Percentiles rank a stretch among this genome's conserved stretches.
These are phyloP conservation scores for Nycticryphes semicollaris DNA, from an alignment of 2,113 vertebrate species.

Conservation along the genomic window DNA sequence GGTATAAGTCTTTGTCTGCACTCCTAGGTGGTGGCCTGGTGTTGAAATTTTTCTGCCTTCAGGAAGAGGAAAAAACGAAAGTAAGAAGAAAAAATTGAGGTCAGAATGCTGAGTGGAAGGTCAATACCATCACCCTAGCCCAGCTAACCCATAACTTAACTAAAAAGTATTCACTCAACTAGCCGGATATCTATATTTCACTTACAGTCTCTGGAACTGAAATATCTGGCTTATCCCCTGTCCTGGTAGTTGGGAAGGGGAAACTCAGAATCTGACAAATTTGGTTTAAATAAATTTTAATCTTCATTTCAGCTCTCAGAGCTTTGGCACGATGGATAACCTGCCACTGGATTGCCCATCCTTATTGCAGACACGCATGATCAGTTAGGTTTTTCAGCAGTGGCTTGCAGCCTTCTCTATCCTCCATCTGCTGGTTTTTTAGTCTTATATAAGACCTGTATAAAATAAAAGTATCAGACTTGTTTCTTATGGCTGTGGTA, in stretches of 20 bases:
- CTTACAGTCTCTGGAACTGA: neutral
- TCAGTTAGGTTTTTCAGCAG: neutral
- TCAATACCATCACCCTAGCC: neutral
- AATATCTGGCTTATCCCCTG: neutral
- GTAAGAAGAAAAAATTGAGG: neutral
- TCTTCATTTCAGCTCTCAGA: neutral
- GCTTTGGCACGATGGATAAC: neutral
- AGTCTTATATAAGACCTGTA: neutral
- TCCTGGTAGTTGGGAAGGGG: neutral
- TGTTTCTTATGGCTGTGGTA: neutral
- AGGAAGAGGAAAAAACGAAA: neutral
- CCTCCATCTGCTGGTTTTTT: neutral
- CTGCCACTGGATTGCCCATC: neutral
- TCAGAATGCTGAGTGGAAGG: neutral
- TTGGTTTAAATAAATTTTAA: neutral
- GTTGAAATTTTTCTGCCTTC: neutral
- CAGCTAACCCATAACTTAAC: neutral
- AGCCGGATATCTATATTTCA: neutral
- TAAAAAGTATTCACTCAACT: neutral
- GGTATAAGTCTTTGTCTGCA: neutral
- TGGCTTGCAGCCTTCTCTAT: neutral
- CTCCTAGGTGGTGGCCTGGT: neutral
- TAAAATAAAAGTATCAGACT: constrained; percentile 13
- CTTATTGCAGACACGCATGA: neutral
- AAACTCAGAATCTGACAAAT: neutral